A percentile compares a stretch with the other conserved stretches of the same genome.
These are phyloP conservation scores for Cerastoderma edule DNA, from an alignment of 2,888 invertebrate genomes.

Conservation along the genomic window DNA sequence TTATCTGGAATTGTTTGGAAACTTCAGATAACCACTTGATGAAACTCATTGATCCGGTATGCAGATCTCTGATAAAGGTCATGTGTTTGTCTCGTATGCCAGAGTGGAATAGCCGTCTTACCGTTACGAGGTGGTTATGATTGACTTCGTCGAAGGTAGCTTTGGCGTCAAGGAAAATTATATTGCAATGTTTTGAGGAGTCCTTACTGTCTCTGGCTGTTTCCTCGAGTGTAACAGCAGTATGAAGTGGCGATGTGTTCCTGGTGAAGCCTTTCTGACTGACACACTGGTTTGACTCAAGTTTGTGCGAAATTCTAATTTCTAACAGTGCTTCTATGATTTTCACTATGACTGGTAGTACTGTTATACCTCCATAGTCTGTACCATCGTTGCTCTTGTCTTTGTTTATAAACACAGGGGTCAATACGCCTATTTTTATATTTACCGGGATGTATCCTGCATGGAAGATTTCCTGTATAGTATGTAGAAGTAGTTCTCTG, in stretches of 20 bases:
- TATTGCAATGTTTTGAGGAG: neutral
- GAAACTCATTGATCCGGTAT: neutral
- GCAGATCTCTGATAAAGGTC: constrained; percentile 10
- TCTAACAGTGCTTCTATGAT: constrained; percentile 12
- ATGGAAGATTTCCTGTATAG: constrained; percentile 15
- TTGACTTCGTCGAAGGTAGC: constrained; percentile 7
- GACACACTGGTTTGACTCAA: neutral
- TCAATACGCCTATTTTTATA: constrained; percentile 20
- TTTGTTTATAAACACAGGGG: constrained; percentile 33
- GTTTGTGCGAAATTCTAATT: neutral
- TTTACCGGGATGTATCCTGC: constrained; percentile 2
- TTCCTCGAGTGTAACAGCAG: constrained; percentile 4
- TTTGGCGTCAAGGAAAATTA: constrained; percentile 12
- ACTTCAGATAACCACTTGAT: constrained; percentile 22
- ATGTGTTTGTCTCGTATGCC: constrained; percentile 3
- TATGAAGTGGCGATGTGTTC: constrained; percentile 21
- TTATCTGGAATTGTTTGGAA: constrained; percentile 1
- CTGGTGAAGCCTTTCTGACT: constrained; percentile 22
- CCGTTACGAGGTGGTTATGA: neutral
- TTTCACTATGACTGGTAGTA: constrained; percentile 25
- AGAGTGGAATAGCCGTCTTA: constrained; percentile 8
- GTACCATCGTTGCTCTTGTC: neutral
- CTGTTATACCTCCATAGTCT: constrained; percentile 26
- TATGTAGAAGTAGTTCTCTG: neutral
- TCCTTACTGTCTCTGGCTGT: neutral